phyloP scores from a whole-genome alignment of 2,797 vertebrate genomes.

The Sarcoramphus papa region DNA sequence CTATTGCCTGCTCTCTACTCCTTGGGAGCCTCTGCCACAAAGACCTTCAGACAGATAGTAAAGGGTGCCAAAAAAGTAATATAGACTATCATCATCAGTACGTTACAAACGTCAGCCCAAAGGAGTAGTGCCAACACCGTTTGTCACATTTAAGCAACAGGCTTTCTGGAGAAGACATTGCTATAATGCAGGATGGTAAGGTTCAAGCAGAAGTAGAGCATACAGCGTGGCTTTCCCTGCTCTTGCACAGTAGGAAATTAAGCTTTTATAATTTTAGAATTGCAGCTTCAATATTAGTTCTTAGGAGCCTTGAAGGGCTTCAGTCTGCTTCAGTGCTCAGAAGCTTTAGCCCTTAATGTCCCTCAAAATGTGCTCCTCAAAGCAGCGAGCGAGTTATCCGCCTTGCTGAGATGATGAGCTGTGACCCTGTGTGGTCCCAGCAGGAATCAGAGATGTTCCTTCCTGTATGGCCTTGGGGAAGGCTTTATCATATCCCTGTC shows the following conservation, averaged over 20 bases:
- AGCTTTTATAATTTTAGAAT: not conserved
- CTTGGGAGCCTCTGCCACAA: not conserved
- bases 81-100: accelerated
- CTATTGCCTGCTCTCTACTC: not conserved
- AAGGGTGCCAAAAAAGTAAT: not conserved
- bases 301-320: not conserved
- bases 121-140: not conserved
- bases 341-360: not conserved
- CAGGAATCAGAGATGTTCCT: not conserved
- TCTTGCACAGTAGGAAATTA: not conserved
- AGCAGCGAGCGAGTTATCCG: accelerated
- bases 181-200: accelerated
- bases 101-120: not conserved
- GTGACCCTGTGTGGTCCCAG: not conserved
- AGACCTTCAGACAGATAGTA: not conserved
- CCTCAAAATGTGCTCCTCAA: not conserved
- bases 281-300: not conserved
- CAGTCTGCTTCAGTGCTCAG: not conserved
- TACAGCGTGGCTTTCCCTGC: not conserved
- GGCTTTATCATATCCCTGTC: not conserved
- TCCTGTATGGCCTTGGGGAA: not conserved
- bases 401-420: not conserved
- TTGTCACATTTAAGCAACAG: not conserved
- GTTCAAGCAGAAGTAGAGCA: accelerated
- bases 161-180: not conserved